Conservation (phyloP, 2,888 invertebrate genomes). For the Thyatira batis region DNA sequence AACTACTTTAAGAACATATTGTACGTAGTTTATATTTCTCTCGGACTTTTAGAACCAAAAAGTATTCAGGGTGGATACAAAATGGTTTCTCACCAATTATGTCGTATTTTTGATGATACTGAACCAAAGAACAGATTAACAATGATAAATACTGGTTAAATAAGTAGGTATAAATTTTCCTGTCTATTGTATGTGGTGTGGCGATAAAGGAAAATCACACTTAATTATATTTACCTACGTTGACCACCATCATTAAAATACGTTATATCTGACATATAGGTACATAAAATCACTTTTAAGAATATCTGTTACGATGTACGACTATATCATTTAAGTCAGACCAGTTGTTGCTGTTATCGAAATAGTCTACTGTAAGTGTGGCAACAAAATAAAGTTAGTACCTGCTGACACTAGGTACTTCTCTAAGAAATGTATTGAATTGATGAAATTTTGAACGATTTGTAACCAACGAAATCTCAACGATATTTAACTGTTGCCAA, state of each 20-base stretch:
- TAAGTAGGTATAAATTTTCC: slow-evolving; percentile 35
- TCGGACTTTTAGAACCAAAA: no score
- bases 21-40: no score
- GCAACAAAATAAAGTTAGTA: background rate
- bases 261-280: slow-evolving; percentile 5
- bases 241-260: slow-evolving; percentile 8
- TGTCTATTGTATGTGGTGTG: slow-evolving; percentile 36
- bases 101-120: background rate
- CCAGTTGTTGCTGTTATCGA: background rate
- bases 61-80: no score
- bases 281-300: slow-evolving; percentile 1
- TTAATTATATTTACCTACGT: slow-evolving; percentile 26
- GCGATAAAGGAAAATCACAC: slow-evolving; percentile 36
- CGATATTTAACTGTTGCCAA: slow-evolving; percentile 33
- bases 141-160: slow-evolving; percentile 17
- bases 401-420: no score
- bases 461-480: slow-evolving; percentile 51
- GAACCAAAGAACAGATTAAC: background rate
- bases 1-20: no score
- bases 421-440: slow-evolving; percentile 1
- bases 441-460: slow-evolving; percentile 30
- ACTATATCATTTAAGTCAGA: no score
- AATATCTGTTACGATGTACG: no score
- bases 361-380: background rate
- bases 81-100: no score